Percentiles rank a stretch among this genome's conserved stretches.
These are phyloP conservation scores for Drosophila santomea DNA, from an alignment of 1,140 invertebrate species.

Conservation along the genomic window DNA sequence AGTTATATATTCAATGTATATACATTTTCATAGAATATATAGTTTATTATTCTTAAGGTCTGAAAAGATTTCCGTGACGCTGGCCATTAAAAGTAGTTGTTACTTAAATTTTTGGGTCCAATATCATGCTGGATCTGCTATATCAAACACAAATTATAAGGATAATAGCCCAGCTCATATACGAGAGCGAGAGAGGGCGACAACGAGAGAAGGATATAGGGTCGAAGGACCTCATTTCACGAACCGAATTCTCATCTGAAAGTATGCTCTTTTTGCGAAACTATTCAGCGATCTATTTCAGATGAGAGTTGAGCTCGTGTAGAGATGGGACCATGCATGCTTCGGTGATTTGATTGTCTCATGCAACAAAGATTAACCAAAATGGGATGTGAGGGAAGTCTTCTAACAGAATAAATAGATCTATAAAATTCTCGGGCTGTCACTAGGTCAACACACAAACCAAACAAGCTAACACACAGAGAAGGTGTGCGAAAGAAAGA, in stretches of 20 bases:
- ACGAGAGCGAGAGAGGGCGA: slow-evolving; percentile 10
- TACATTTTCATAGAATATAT: too few species aligned
- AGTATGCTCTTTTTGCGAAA: background rate
- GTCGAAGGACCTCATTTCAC: background rate
- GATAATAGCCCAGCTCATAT: slow-evolving; percentile 1
- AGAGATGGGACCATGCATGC: slow-evolving; percentile 17
- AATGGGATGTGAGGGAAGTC: background rate
- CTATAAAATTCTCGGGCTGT: background rate
- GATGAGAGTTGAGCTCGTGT: background rate
- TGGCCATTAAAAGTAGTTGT: background rate
- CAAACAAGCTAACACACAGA: slow-evolving; percentile 38
- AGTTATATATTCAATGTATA: background rate
- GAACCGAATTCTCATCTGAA: too few species aligned
- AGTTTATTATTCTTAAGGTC: background rate
- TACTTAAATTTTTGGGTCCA: background rate
- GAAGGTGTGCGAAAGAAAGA: slow-evolving; percentile 27
- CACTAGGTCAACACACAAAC: slow-evolving; percentile 40
- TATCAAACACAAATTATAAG: slow-evolving; percentile 14
- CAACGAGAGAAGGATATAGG: slow-evolving; percentile 13
- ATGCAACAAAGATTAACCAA: slow-evolving; percentile 31
- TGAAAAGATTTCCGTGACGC: slow-evolving; percentile 19
- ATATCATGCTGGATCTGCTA: slow-evolving; percentile 23
- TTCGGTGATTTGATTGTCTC: slow-evolving; percentile 12
- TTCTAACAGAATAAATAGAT: slow-evolving; percentile 1
- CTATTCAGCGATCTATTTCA: background rate